Evolutionary conservation across 2,113 vertebrate species (phyloP).

Genomic region (Pelobates fuscus): DNA sequence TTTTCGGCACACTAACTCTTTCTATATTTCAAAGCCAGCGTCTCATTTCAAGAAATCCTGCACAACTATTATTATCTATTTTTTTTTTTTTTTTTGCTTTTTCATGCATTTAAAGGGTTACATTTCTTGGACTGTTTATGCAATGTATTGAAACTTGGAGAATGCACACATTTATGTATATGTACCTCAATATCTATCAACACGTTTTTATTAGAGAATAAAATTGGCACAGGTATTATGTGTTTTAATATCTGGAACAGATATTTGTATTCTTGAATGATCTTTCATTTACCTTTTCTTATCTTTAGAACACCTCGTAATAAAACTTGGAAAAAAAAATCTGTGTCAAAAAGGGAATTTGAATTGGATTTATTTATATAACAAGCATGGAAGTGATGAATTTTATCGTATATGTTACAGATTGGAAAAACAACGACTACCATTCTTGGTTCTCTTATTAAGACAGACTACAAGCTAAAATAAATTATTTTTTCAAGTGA

Average conservation of each 20-base stretch:
- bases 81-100: too few relatives aligned
- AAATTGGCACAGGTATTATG: constrained; percentile 2
- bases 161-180: neutral
- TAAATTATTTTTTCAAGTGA: too few relatives aligned
- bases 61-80: too few relatives aligned
- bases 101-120: neutral
- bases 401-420: too few relatives aligned
- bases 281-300: constrained; percentile 9
- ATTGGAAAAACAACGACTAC: too few relatives aligned
- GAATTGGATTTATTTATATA: neutral
- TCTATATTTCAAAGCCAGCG: neutral
- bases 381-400: too few relatives aligned
- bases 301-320: neutral
- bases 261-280: constrained; percentile 1
- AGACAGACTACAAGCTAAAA: too few relatives aligned
- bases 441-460: neutral
- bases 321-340: neutral
- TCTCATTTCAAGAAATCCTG: neutral
- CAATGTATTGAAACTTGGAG: neutral
- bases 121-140: neutral
- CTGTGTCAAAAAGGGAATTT: neutral
- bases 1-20: constrained; percentile 12
- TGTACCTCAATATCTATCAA: constrained; percentile 23
- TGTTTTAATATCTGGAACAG: constrained; percentile 12
- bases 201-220: constrained; percentile 23